These are phyloP conservation scores for Trissoscelio sp. DNA, from an alignment of 2,888 invertebrate genomes.

Conservation along the genomic window DNA sequence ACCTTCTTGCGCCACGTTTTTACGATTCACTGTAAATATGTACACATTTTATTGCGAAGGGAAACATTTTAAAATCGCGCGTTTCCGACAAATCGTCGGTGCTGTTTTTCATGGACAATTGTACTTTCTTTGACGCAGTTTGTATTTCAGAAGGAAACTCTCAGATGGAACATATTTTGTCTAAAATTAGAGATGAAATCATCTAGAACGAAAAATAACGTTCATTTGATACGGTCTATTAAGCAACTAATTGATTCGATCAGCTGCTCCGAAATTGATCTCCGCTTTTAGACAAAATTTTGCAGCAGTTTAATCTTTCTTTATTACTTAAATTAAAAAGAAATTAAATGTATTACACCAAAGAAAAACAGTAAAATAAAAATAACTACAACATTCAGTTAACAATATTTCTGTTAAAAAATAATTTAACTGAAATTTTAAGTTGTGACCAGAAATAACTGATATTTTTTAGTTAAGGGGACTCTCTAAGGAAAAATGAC, in stretches of 20 bases:
- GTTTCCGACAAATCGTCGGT: neutral
- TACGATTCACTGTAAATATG: slow-evolving; percentile 12
- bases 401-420: no score
- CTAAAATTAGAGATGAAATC: slow-evolving; percentile 36
- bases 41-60: slow-evolving; percentile 10
- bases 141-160: neutral
- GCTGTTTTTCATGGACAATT: slow-evolving; percentile 16
- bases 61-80: slow-evolving; percentile 15
- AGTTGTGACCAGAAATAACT: no score
- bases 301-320: no score
- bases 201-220: neutral
- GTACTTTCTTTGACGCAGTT: slow-evolving; percentile 4
- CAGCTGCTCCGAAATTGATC: no score
- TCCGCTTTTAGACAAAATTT: no score
- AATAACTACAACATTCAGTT: no score
- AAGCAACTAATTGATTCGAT: slow-evolving; percentile 16
- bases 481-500: no score
- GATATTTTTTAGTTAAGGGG: no score
- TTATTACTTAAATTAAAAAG: no score
- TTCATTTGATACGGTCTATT: slow-evolving; percentile 25
- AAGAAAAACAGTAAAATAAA: no score
- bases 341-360: no score
- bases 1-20: slow-evolving; percentile 8
- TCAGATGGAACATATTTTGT: neutral
- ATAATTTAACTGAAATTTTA: no score